Evolutionary conservation across 2,797 vertebrate genomes (phyloP), one percentile per base, ranked within the genome.

Genomic region (Thalassophryne amazonica): DNA sequence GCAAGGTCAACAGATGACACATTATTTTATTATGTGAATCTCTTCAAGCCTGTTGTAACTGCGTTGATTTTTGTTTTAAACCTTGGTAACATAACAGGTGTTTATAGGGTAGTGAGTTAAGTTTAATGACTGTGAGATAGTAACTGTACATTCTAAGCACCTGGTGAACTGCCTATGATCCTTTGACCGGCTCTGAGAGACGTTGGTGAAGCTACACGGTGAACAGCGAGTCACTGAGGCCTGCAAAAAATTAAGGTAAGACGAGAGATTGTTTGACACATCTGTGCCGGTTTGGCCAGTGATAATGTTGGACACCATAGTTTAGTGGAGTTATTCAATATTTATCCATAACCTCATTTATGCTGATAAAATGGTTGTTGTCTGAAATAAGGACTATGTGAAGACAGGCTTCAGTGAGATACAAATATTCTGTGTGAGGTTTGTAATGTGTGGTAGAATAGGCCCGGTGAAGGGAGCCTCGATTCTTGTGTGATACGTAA

Each of bases 91-190:
- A 35, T 17, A 17, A 13, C 33, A 42, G 17, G 35, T 43, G 36
- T 37, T 82, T 77, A 83, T 64, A 72, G 46, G 29, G 24, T 40
- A 3, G 10, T 50, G 46, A 78, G 81, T 86, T 84, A 81, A 60
- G 70, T 84, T 80, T 85, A 83, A 71, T 73, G 52, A 37, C 37
- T 54, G 41, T 16, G 29, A 35, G 9, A 37, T 40, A 59, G 57
- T 70, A n/a, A n/a, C n/a, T n/a, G n/a, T 73, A 66, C 28, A 57
- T 19, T 75, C 70, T 59, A 24, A 65, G 20, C 32, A 29, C n/a
- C 4, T 22, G 65, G 22, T 6, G 4, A 35, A 40, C 54, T 14
- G 53, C 54, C n/a, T 33, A 28, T 58, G 20, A 15, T 6, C 34
- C 37, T 29, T 18, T 24, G 18, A 30, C 13, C 34, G 39, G 32